These are phyloP conservation scores for Deroplatys truncata DNA, from an alignment of 2,888 invertebrate genomes.

Conservation along the genomic window DNA sequence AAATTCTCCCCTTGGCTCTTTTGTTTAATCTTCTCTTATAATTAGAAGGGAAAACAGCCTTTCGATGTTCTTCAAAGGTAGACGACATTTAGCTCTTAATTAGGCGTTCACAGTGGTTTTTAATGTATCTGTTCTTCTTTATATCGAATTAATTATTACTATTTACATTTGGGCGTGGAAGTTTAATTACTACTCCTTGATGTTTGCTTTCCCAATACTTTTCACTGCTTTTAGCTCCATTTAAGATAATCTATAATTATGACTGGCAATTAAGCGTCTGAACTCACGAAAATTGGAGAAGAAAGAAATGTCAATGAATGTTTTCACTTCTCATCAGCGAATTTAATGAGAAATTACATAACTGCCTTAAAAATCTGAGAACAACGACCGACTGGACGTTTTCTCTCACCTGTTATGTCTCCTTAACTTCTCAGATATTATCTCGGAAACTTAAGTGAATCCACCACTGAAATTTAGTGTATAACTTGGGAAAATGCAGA, in stretches of 20 bases:
- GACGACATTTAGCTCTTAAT: background rate
- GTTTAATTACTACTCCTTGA: background rate
- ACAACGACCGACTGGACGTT: no score
- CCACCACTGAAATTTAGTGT: no score
- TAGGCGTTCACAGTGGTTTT: background rate
- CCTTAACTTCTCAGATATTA: no score
- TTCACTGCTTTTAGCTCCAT: background rate
- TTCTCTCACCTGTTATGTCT: no score
- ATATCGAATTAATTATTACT: background rate
- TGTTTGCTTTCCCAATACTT: background rate
- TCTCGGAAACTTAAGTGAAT: no score
- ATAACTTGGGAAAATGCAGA: no score
- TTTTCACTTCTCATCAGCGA: no score
- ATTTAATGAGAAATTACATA: no score
- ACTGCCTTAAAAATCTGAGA: no score
- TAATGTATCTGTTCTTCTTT: background rate
- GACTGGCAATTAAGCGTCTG: no score
- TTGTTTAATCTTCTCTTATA: background rate
- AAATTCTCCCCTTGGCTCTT: background rate
- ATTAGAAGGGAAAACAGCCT: background rate
- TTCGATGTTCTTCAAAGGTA: background rate
- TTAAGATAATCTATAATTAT: background rate
- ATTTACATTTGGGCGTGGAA: background rate
- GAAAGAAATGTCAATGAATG: no score
- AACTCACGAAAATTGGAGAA: no score